Evolutionary conservation across 2,113 vertebrate genomes (phyloP), one percentile per base, ranked within the genome.

Genomic region (Solea senegalensis): DNA sequence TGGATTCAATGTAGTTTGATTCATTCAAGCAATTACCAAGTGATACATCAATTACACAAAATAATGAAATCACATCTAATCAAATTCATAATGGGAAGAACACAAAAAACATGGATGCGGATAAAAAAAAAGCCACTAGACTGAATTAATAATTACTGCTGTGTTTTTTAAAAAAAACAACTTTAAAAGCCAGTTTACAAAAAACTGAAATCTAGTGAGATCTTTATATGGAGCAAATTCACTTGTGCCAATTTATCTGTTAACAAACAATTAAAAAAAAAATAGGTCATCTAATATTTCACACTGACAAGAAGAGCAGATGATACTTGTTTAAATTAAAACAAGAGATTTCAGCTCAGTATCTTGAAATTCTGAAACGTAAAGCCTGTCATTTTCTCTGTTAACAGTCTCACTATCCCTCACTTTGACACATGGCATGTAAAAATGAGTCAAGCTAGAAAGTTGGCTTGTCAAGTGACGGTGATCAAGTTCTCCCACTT

Each of bases 401-500:
- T 75, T 55, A 72, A 60, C 51, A 59, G 54, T 15, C 62, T 76
- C 62, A 7, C 53, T 48, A 9, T 87, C 40, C 40, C 58, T 78
- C 69, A 64, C 40, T 55, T 28, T 66, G 65, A 88, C 77, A 74
- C 69, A 34, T 48, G 15, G 60, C 60, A 68, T 66, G 74, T 75
- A 72, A 76, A 62, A 87, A 62, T 7, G 7, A 81, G 48, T 40
- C 14, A 50, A 69, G 72, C 59, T 90, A 80, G 80, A 85, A 86
- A 85, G 72, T 81, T 82, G 78, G 69, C 74, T 72, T 65, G 62
- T 77, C 72, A 50, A 70, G 56, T 57, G 14, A 72, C 71, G 28
- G 64, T 63, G 76, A 83, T 84, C 74, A 64, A 72, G 79, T 85
- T 81, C 70, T 75, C 75, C 72, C 69, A 64, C 68, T 74, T 82